These are phyloP conservation scores for Bilobella aurantiaca DNA, from an alignment of 1,140 invertebrate species.

Conservation along the genomic window DNA sequence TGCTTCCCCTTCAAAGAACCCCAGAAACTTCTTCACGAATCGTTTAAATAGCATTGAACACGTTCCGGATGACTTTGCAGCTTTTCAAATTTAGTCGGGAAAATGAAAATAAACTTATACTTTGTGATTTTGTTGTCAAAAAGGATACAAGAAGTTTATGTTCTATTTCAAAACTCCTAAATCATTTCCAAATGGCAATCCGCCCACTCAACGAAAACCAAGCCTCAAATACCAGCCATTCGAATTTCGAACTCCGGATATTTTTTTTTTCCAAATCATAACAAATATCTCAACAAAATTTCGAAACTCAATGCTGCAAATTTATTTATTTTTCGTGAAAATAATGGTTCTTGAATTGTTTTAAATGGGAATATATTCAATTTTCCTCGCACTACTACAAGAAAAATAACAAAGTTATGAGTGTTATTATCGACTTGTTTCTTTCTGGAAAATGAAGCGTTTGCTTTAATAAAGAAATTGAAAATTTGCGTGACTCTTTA, in stretches of 20 bases:
- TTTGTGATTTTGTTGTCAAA: conserved; percentile 1
- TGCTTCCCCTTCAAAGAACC: not conserved
- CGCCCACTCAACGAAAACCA: no score
- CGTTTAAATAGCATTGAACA: not conserved
- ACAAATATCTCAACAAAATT: not conserved
- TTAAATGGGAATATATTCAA: not conserved
- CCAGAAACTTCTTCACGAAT: not conserved
- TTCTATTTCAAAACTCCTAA: not conserved
- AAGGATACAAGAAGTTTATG: not conserved
- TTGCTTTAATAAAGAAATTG: no score
- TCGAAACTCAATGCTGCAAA: not conserved
- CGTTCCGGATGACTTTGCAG: conserved; percentile 6
- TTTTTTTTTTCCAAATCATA: no score
- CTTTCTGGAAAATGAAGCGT: no score
- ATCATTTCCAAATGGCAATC: not conserved
- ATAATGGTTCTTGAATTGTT: no score
- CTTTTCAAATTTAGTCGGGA: not conserved
- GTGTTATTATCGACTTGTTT: no score
- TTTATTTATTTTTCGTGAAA: no score
- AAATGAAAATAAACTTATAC: not conserved
- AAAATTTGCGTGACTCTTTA: no score
- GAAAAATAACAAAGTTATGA: no score
- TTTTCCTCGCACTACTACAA: not conserved
- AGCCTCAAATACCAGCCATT: not conserved
- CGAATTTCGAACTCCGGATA: no score